Percentiles rank a stretch among this genome's conserved stretches.
Conservation (phyloP, 2,888 invertebrate genomes). For the Podotricha telesiphe region DNA sequence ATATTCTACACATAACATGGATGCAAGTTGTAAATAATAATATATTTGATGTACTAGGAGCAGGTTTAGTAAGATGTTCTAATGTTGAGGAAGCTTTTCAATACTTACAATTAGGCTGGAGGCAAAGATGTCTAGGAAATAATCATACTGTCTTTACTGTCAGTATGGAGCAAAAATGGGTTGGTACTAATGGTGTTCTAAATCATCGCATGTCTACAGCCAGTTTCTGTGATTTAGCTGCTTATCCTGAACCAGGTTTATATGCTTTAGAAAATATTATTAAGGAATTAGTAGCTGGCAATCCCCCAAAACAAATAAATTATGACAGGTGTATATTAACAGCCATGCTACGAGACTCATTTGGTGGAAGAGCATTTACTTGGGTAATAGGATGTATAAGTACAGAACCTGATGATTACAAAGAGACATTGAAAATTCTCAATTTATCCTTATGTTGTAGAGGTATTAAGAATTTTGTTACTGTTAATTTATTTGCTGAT, state of each 20-base stretch:
- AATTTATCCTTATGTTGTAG: constrained; percentile 87
- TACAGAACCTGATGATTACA: constrained; percentile 86
- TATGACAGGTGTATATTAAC: constrained; percentile 88
- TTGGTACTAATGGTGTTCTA: constrained; percentile 85
- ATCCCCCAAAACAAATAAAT: constrained; percentile 78
- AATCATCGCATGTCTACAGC: constrained; percentile 89
- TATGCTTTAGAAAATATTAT: constrained; percentile 87
- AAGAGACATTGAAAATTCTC: constrained; percentile 87
- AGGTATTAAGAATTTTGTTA: constrained; percentile 87
- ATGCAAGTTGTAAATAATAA: constrained; percentile 88
- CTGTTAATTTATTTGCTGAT: constrained; percentile 87
- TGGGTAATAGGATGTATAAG: constrained; percentile 89
- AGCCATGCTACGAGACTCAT: constrained; percentile 88
- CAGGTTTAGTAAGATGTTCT: constrained; percentile 80
- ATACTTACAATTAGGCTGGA: constrained; percentile 87
- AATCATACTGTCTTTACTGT: constrained; percentile 88
- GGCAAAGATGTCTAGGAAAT: constrained; percentile 81
- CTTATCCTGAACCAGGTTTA: constrained; percentile 85
- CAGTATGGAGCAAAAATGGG: constrained; percentile 89
- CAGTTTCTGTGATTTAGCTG: constrained; percentile 88
- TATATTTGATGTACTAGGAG: constrained; percentile 84
- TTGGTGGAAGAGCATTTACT: constrained; percentile 90
- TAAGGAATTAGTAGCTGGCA: constrained; percentile 81
- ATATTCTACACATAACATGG: constrained; percentile 87
- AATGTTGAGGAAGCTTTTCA: constrained; percentile 89